phyloP scores from a whole-genome alignment of 92 coral and sea anemone genomes.

The Paragorgia papillata region DNA sequence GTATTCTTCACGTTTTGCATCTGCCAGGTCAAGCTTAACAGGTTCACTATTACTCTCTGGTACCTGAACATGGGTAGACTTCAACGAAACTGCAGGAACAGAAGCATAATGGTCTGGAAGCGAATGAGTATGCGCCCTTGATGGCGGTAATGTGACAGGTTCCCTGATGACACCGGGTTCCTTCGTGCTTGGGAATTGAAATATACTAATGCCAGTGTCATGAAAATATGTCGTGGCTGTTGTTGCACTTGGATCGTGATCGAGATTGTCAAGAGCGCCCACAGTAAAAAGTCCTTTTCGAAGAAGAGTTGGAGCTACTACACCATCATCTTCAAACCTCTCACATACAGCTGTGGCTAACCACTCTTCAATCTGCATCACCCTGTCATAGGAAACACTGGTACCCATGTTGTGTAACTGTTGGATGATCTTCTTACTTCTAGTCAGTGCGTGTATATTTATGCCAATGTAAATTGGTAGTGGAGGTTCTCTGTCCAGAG shows the following conservation, averaged over 20 bases:
- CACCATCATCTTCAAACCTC: constrained; percentile 44
- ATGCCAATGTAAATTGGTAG: constrained; percentile 28
- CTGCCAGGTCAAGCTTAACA: constrained; percentile 4
- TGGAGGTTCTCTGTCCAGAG: constrained; percentile 12
- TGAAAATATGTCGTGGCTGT: constrained; percentile 8
- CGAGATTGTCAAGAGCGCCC: constrained; percentile 29
- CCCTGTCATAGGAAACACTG: constrained; percentile 28
- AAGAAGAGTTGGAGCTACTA: not conserved
- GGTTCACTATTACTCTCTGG: constrained; percentile 19
- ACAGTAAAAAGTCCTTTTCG: constrained; percentile 19
- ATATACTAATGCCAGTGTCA: constrained; percentile 36
- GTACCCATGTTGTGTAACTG: constrained; percentile 20
- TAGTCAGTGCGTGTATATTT: constrained; percentile 7
- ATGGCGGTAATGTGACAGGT: not conserved
- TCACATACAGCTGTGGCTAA: constrained; percentile 12
- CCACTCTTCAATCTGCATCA: constrained; percentile 2
- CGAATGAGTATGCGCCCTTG: not conserved
- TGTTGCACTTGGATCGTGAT: constrained; percentile 27
- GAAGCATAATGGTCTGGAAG: constrained; percentile 25
- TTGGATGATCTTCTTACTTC: constrained; percentile 17
- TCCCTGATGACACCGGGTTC: not conserved
- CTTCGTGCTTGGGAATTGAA: not conserved
- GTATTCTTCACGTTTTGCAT: constrained; percentile 28
- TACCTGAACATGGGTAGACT: constrained; percentile 31
- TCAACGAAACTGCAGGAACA: constrained; percentile 29